phyloP scores from a whole-genome alignment of 2,888 invertebrate genomes.

The Blastobasis lacticolella region DNA sequence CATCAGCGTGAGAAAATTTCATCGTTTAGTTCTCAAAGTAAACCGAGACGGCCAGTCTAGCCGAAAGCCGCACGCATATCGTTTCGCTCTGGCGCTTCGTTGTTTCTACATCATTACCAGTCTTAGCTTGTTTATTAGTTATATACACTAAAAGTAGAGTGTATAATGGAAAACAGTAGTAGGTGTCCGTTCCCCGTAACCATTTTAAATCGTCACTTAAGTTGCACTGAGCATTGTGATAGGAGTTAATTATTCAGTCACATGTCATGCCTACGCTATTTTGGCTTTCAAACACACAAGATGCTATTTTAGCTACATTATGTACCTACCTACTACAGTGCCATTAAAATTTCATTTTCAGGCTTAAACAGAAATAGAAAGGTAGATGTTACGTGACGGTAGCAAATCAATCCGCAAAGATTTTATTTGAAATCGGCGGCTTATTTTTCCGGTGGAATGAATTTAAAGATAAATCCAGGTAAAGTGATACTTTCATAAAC shows the following conservation, averaged over 20 bases:
- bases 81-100: constrained; percentile 21
- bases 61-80: constrained; percentile 14
- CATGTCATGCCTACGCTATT: background rate
- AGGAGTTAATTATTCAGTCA: no score
- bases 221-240: no score
- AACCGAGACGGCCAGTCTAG: constrained; percentile 24
- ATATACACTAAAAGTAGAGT: background rate
- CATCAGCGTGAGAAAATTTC: background rate
- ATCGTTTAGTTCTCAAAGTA: constrained; percentile 25
- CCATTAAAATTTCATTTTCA: no score
- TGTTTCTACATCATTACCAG: background rate
- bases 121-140: background rate
- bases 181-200: no score
- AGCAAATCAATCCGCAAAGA: constrained; percentile 14
- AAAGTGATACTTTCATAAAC: constrained; percentile 7
- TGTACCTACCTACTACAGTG: no score
- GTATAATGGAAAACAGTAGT: background rate
- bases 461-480: no score
- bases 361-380: no score
- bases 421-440: no score
- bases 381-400: constrained; percentile 16
- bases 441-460: no score
- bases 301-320: background rate
- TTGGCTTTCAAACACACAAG: background rate
- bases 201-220: no score